phyloP scores from a whole-genome alignment of 1,140 invertebrate genomes.

The Drosophila sproati region DNA sequence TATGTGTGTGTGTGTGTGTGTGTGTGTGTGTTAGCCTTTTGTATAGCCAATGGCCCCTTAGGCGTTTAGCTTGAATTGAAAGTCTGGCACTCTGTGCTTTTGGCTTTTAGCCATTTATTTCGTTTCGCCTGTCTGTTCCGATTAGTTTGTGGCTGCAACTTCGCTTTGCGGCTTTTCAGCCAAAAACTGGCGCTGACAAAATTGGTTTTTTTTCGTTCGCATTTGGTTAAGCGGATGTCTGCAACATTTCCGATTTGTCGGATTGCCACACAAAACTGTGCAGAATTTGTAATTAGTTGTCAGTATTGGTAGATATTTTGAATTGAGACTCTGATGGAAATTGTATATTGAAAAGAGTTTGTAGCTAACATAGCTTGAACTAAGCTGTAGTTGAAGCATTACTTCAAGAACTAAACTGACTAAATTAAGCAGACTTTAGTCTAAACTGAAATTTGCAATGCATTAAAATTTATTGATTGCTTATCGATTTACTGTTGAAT shows the following conservation, averaged over 20 bases:
- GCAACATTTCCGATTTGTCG: neutral
- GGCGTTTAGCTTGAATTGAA: constrained; percentile 27
- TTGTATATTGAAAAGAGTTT: neutral
- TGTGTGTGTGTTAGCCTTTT: constrained; percentile 30
- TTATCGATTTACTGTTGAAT: neutral
- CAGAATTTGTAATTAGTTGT: constrained; percentile 2
- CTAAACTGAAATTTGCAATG: too few relatives aligned
- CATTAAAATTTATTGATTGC: neutral
- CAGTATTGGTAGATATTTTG: neutral
- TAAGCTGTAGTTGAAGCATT: too few relatives aligned
- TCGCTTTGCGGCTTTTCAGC: constrained; percentile 34
- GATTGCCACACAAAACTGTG: constrained; percentile 5
- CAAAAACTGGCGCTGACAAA: constrained; percentile 30
- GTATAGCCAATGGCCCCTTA: constrained; percentile 19
- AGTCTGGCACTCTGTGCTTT: neutral
- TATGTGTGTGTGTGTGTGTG: neutral
- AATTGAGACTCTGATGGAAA: neutral
- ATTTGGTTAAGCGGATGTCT: constrained; percentile 10
- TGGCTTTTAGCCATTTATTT: constrained; percentile 29
- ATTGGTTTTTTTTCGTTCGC: constrained; percentile 1
- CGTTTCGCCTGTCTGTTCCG: constrained; percentile 34
- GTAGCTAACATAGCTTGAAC: too few relatives aligned
- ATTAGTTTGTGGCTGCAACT: constrained; percentile 44
- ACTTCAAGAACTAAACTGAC: too few relatives aligned
- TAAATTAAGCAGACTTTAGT: too few relatives aligned